phyloP scores from a whole-genome alignment of 2,113 vertebrate species.

The Nesogale talazaci region DNA sequence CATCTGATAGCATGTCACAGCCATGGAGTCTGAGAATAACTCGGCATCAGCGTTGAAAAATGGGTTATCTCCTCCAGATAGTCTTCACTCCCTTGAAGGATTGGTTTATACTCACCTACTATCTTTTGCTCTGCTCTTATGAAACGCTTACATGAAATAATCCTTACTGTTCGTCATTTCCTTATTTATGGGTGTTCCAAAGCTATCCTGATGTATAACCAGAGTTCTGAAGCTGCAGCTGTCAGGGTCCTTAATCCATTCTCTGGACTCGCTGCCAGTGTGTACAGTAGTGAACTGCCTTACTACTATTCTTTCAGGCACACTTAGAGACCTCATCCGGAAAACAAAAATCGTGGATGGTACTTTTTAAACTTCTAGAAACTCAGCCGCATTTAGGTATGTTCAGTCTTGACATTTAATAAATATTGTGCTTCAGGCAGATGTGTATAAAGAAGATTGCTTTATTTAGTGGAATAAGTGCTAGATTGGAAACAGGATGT shows the following conservation, averaged over 20 bases:
- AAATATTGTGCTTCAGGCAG: neutral
- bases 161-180: neutral
- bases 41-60: neutral
- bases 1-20: neutral
- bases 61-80: neutral
- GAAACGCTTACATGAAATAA: neutral
- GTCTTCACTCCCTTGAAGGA: neutral
- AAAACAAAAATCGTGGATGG: neutral
- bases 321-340: slow-evolving; percentile 21
- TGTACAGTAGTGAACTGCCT: slow-evolving; percentile 41
- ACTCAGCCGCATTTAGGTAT: slow-evolving; percentile 73
- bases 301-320: neutral
- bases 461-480: slow-evolving; percentile 30
- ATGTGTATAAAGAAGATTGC: neutral
- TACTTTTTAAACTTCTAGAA: slow-evolving; percentile 28
- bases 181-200: neutral
- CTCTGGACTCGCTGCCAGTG: slow-evolving; percentile 43
- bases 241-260: slow-evolving; percentile 65
- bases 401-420: neutral
- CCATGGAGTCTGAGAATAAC: slow-evolving; percentile 40
- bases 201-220: neutral
- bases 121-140: neutral
- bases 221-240: slow-evolving; percentile 76
- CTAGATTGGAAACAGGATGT: neutral
- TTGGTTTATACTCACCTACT: neutral